Percentiles rank a stretch among this genome's conserved stretches.
These are phyloP conservation scores for Leucozona laternaria DNA, from an alignment of 2,888 invertebrate genomes.

Conservation along the genomic window DNA sequence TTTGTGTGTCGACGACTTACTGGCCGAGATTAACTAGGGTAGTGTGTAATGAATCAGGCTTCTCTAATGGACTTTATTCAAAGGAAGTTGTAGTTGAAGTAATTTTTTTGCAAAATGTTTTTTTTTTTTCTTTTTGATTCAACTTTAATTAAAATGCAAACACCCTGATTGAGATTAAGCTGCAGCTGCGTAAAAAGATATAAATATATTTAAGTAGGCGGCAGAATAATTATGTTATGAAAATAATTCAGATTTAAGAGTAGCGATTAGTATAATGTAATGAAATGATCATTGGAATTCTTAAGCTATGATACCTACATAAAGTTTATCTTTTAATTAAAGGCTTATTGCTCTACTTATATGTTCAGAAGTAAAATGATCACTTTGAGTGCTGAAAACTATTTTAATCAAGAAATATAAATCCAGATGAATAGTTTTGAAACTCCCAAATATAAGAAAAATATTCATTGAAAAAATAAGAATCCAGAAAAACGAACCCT, in stretches of 20 bases:
- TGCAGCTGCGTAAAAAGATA: constrained; percentile 11
- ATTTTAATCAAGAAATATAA: too few relatives aligned
- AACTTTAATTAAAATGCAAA: constrained; percentile 1
- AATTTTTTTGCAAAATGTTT: neutral
- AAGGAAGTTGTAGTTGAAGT: constrained; percentile 44
- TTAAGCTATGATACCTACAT: too few relatives aligned
- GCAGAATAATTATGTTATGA: constrained; percentile 16
- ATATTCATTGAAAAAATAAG: too few relatives aligned
- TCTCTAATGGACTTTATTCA: constrained; percentile 19
- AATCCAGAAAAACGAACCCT: too few relatives aligned
- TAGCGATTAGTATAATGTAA: neutral
- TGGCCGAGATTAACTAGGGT: constrained; percentile 50
- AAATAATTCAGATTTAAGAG: neutral
- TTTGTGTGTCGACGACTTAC: constrained; percentile 21
- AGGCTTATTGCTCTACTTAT: too few relatives aligned
- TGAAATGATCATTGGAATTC: too few relatives aligned
- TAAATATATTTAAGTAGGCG: neutral
- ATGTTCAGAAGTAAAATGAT: too few relatives aligned
- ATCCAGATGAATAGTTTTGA: too few relatives aligned
- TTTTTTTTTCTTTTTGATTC: neutral
- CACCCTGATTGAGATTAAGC: neutral
- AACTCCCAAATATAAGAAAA: too few relatives aligned
- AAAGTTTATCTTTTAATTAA: too few relatives aligned
- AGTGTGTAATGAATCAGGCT: constrained; percentile 57
- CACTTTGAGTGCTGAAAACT: too few relatives aligned